Conservation (phyloP, 2,113 vertebrate species). For the Lota lota region DNA sequence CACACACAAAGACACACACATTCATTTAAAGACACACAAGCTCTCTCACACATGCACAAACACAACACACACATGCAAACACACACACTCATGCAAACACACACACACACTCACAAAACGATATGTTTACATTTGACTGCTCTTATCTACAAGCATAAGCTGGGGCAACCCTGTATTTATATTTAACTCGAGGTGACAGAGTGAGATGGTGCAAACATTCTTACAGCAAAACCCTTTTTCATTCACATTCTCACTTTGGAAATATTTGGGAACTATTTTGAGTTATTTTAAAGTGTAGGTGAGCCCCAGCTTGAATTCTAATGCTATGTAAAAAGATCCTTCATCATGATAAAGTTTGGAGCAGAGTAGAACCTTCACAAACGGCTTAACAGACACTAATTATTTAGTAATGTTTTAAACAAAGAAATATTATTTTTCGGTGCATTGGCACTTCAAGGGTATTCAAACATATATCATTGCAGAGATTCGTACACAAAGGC, state of each 20-base stretch:
- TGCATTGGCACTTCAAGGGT: no score
- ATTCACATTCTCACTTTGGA: no score
- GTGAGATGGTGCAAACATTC: constrained; percentile 36
- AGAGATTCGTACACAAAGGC: no score
- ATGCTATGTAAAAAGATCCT: neutral
- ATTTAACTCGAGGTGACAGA: constrained; percentile 20
- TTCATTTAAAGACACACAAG: neutral
- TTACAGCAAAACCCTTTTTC: constrained; percentile 26
- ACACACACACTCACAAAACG: constrained; percentile 7
- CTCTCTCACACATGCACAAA: neutral
- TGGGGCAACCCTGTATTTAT: no score
- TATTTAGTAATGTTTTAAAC: neutral
- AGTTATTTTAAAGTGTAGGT: no score
- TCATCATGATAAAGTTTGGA: no score
- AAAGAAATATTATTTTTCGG: neutral
- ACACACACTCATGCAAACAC: constrained; percentile 3
- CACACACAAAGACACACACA: constrained; percentile 1
- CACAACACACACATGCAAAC: neutral
- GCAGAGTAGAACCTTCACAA: neutral
- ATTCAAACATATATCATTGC: no score
- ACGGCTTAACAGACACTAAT: neutral
- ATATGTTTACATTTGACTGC: constrained; percentile 11
- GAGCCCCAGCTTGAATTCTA: no score
- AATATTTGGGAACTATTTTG: no score
- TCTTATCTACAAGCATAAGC: constrained; percentile 13